These are phyloP conservation scores for Ophioderma brevispina DNA, from an alignment of 35 echinoderm and acorn worm species.

Conservation along the genomic window DNA sequence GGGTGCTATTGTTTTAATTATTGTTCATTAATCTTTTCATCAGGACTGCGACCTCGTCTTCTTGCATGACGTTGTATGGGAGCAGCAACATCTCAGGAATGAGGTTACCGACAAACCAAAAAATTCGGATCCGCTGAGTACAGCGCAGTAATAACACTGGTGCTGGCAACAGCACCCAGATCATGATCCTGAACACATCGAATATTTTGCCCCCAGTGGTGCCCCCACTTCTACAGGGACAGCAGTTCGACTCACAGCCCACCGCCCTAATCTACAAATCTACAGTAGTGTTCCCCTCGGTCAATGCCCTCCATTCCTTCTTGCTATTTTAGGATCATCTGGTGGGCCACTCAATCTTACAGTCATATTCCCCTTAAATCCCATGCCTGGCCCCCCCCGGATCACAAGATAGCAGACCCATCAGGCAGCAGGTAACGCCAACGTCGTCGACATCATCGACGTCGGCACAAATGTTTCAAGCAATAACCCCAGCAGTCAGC, in stretches of 20 bases:
- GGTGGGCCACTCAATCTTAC: slow-evolving; percentile 58
- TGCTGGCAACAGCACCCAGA: neutral
- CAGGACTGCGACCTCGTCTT: too few relatives aligned
- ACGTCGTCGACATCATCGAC: slow-evolving; percentile 49
- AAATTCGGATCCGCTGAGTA: too few relatives aligned
- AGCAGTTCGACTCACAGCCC: slow-evolving; percentile 42
- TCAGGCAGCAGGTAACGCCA: slow-evolving; percentile 59
- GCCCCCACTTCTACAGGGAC: slow-evolving; percentile 64
- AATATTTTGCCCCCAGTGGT: slow-evolving; percentile 70
- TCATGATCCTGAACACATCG: slow-evolving; percentile 76
- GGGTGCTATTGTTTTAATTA: too few relatives aligned
- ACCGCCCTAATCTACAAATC: slow-evolving; percentile 13
- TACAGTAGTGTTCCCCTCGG: slow-evolving; percentile 24
- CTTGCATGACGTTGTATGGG: too few relatives aligned
- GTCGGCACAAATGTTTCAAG: too few relatives aligned
- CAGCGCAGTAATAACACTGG: neutral
- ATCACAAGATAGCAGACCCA: slow-evolving; percentile 98
- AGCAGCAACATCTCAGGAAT: too few relatives aligned
- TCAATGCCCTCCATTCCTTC: slow-evolving; percentile 23
- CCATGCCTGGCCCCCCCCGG: slow-evolving; percentile 79
- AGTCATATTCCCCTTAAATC: slow-evolving; percentile 96
- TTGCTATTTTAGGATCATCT: too few relatives aligned
- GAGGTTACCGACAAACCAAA: too few relatives aligned
- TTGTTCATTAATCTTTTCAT: too few relatives aligned
- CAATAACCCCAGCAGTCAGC: slow-evolving; percentile 66